Conservation (phyloP, 2,113 vertebrate species). For the Cepphus grylle region DNA sequence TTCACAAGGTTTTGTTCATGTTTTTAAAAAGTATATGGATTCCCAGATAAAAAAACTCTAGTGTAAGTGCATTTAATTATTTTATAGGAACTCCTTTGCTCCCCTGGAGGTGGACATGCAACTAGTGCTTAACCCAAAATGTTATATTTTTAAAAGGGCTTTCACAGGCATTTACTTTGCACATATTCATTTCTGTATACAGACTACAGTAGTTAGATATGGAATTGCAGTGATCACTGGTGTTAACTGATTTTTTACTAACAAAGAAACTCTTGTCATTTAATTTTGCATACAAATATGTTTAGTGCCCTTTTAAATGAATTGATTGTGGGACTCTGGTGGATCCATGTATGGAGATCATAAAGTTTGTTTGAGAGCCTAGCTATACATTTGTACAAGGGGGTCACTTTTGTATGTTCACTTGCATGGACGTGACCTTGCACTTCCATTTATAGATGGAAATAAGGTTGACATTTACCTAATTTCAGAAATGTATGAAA, state of each 20-base stretch:
- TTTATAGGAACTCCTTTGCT: not conserved
- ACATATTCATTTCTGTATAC: not conserved
- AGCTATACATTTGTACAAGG: not conserved
- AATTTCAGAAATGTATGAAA: not conserved
- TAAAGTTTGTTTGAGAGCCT: not conserved
- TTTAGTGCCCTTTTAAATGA: not conserved
- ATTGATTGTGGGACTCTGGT: not conserved
- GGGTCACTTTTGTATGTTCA: not conserved
- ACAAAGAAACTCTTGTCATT: not conserved
- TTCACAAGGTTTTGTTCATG: not conserved
- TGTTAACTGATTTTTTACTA: not conserved
- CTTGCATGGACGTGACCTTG: not conserved
- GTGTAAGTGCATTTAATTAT: not conserved
- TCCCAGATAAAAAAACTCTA: not conserved
- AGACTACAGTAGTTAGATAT: not conserved
- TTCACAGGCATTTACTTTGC: not conserved
- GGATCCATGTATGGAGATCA: not conserved
- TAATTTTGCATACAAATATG: not conserved
- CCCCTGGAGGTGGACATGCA: not conserved
- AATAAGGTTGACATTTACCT: not conserved
- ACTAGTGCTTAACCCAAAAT: not conserved
- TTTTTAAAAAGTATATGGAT: not conserved
- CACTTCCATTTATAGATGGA: not conserved
- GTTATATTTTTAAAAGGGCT: not conserved
- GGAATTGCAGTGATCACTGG: not conserved